Conservation (phyloP, 2,888 invertebrate genomes). For the Agrilus mali region DNA sequence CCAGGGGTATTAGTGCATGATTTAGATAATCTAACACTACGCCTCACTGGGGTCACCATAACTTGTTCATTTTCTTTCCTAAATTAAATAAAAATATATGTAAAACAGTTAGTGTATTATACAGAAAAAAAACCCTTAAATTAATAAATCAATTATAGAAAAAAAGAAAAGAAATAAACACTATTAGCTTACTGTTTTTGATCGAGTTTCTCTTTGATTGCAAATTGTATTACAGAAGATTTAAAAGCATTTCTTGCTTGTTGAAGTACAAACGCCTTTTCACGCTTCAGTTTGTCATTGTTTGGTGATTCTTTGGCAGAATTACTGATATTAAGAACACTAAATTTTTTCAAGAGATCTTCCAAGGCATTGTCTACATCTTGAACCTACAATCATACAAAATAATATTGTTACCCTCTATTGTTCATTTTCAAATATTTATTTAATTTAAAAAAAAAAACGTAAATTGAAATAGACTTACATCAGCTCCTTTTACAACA, state of each 20-base stretch:
- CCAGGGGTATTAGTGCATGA: conserved; percentile 6
- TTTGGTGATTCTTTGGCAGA: conserved; percentile 20
- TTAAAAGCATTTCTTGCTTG: conserved; percentile 46
- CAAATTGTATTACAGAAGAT: conserved; percentile 45
- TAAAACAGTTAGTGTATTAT: not conserved
- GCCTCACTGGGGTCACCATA: conserved; percentile 36
- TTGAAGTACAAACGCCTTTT: conserved; percentile 24
- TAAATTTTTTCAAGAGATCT: conserved; percentile 43
- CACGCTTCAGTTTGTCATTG: conserved; percentile 9
- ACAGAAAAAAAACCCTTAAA: not conserved
- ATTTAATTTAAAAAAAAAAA: no score
- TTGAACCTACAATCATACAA: conserved; percentile 31
- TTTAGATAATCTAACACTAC: conserved; percentile 28
- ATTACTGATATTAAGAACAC: conserved; percentile 42
- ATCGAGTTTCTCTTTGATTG: conserved; percentile 31
- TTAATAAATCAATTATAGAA: not conserved
- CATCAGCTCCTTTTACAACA: conserved; percentile 44
- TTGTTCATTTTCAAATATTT: no score
- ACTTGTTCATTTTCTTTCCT: not conserved
- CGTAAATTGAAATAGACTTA: conserved; percentile 16
- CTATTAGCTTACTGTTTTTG: conserved; percentile 16
- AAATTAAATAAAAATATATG: not conserved
- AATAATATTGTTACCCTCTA: not conserved
- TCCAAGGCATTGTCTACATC: conserved; percentile 42
- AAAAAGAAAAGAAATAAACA: conserved; percentile 10